phyloP scores from a whole-genome alignment of 2,797 vertebrate species.

The Notolabrus celidotus region DNA sequence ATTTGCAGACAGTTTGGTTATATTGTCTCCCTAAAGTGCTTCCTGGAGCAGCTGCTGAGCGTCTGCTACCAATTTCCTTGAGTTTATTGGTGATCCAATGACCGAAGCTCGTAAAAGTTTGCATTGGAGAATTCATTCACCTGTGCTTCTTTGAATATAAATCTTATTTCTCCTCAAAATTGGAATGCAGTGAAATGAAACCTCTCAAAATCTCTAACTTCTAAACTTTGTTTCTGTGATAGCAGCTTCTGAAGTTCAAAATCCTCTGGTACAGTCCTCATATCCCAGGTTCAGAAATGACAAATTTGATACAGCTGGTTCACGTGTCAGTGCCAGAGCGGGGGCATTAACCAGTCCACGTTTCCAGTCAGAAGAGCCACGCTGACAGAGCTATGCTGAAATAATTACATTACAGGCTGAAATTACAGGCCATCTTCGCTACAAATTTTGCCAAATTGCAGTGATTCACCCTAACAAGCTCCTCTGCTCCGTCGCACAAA shows the following conservation, averaged over 20 bases:
- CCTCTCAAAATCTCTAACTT: neutral
- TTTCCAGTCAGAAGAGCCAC: constrained; percentile 14
- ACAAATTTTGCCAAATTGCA: constrained; percentile 46
- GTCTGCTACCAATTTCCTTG: neutral
- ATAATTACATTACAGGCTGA: constrained; percentile 52
- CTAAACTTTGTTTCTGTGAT: constrained; percentile 3
- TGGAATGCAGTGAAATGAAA: constrained; percentile 5
- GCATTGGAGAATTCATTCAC: neutral
- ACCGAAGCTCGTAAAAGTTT: constrained; percentile 6
- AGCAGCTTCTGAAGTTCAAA: neutral
- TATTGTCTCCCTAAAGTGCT: constrained; percentile 1
- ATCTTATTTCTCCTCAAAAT: neutral
- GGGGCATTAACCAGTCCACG: constrained; percentile 33
- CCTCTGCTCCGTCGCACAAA: constrained; percentile 38
- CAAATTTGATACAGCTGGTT: neutral
- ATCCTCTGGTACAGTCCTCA: neutral
- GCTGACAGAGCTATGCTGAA: constrained; percentile 30
- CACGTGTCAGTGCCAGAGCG: constrained; percentile 15
- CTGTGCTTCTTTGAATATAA: neutral
- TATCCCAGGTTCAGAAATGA: constrained; percentile 12
- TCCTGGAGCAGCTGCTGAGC: neutral
- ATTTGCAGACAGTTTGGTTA: neutral
- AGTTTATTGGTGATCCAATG: neutral
- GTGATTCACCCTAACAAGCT: constrained; percentile 36
- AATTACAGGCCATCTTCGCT: constrained; percentile 41